Conservation (phyloP, 2,888 invertebrate species). For the Panopea generosa region DNA sequence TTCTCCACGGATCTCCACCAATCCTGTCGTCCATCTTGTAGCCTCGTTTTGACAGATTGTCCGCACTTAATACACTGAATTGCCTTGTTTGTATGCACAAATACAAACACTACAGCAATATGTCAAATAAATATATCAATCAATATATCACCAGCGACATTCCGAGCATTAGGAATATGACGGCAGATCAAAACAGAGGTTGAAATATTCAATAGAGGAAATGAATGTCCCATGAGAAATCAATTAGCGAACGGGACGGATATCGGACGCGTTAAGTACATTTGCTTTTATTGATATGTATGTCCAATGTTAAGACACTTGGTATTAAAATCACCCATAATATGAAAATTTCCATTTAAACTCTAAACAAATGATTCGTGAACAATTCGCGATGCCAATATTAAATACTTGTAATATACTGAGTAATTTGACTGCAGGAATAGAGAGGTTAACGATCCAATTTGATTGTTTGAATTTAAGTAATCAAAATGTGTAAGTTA, state of each 20-base stretch:
- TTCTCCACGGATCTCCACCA: conserved; percentile 21
- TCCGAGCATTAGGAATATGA: conserved; percentile 47
- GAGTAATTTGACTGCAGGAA: too few relatives aligned
- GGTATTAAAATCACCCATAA: too few relatives aligned
- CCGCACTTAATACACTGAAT: conserved; percentile 32
- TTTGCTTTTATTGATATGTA: conserved; percentile 34
- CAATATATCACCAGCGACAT: conserved; percentile 47
- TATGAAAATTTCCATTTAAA: too few relatives aligned
- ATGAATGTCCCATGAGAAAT: conserved; percentile 45
- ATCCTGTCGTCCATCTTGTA: conserved; percentile 45
- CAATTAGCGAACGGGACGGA: conserved; percentile 33
- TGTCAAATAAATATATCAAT: conserved; percentile 62
- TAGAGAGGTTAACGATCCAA: too few relatives aligned
- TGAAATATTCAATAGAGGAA: conserved; percentile 52
- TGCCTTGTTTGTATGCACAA: conserved; percentile 45
- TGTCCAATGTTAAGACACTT: conserved; percentile 2
- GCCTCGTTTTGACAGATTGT: conserved; percentile 46
- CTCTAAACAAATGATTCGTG: too few relatives aligned
- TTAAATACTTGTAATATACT: too few relatives aligned
- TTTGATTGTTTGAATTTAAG: not conserved
- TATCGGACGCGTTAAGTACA: conserved; percentile 30
- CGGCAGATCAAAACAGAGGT: conserved; percentile 32
- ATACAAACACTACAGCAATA: conserved; percentile 44
- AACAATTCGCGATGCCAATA: too few relatives aligned
- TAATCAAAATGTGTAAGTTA: conserved; percentile 18